Evolutionary conservation across 2,113 vertebrate genomes (phyloP).

Genomic region (Hystrix brachyura): DNA sequence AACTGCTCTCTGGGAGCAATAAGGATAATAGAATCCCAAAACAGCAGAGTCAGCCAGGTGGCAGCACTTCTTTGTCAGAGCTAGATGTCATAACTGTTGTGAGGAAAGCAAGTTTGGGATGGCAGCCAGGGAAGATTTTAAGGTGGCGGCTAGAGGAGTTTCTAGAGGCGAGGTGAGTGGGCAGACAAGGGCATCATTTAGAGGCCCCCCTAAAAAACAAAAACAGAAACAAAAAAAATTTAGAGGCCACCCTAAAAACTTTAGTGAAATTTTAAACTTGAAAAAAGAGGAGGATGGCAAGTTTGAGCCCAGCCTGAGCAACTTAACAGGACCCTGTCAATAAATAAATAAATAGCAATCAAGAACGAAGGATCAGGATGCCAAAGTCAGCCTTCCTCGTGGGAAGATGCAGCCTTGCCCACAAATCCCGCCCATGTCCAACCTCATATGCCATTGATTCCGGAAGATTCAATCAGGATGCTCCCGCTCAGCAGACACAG

Average conservation of each 20-base stretch:
- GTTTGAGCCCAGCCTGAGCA: not conserved
- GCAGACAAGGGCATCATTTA: not conserved
- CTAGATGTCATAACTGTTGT: not conserved
- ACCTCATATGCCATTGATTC: not conserved
- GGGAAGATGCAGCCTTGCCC: not conserved
- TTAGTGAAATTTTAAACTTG: conserved; percentile 4
- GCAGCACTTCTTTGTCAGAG: not conserved
- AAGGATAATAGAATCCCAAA: not conserved
- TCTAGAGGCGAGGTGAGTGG: not conserved
- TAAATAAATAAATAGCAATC: not conserved
- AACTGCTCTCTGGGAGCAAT: not conserved
- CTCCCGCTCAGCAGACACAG: not conserved
- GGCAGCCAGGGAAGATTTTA: not conserved
- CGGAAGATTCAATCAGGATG: not conserved
- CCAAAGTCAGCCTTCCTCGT: not conserved
- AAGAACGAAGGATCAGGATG: not conserved
- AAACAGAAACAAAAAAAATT: not conserved
- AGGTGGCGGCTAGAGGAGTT: not conserved
- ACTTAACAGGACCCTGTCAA: not conserved
- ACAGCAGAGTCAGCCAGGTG: not conserved
- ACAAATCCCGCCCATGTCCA: too few relatives aligned
- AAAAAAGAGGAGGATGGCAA: not conserved
- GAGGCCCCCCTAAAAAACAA: not conserved
- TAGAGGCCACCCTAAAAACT: not conserved
- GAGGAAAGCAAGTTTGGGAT: not conserved